These are phyloP conservation scores for Diplolepis rosae DNA, from an alignment of 2,888 invertebrate genomes.

Conservation along the genomic window DNA sequence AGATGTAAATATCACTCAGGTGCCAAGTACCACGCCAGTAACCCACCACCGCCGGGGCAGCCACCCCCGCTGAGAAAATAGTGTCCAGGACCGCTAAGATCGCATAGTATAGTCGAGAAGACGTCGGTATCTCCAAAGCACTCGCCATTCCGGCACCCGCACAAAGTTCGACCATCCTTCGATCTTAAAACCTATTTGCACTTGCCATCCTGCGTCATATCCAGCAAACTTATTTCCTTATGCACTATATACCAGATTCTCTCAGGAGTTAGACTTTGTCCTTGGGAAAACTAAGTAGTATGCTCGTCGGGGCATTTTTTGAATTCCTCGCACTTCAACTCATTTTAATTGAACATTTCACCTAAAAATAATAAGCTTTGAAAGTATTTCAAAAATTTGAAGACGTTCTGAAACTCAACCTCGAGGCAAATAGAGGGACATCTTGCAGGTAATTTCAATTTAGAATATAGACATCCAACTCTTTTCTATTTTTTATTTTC, in stretches of 20 bases:
- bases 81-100: constrained; percentile 83
- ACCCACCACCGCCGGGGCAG: constrained; percentile 87
- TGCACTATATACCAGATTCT: constrained; percentile 14
- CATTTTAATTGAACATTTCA: background rate
- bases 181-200: constrained; percentile 53
- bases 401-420: too few relatives aligned
- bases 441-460: too few relatives aligned
- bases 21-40: constrained; percentile 93
- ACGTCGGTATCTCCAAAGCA: constrained; percentile 76
- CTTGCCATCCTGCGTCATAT: constrained; percentile 55
- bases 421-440: too few relatives aligned
- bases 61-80: constrained; percentile 81
- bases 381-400: too few relatives aligned
- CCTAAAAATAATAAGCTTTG: too few relatives aligned
- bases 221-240: background rate
- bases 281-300: background rate
- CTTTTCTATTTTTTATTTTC: too few relatives aligned
- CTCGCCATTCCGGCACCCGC: constrained; percentile 82
- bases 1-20: constrained; percentile 83
- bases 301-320: constrained; percentile 6
- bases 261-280: background rate
- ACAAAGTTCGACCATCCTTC: constrained; percentile 76
- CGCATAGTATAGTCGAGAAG: constrained; percentile 70
- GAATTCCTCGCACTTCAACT: background rate
- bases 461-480: too few relatives aligned